These are phyloP conservation scores for Antheraea assamensis DNA, from an alignment of 2,888 invertebrate genomes.

Conservation along the genomic window DNA sequence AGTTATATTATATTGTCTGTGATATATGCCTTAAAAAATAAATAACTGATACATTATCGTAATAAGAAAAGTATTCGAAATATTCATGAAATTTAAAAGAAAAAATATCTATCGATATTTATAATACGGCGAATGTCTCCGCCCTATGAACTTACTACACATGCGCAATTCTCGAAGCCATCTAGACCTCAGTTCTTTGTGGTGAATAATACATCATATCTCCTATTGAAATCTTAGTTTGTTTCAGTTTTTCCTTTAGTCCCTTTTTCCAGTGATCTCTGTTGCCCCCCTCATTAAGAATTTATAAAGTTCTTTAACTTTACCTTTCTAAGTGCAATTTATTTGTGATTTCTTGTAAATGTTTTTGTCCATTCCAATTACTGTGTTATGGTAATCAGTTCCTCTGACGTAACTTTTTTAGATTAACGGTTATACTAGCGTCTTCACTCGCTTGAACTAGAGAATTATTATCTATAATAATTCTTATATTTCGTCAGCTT, in stretches of 20 bases:
- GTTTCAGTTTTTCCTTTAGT: constrained; percentile 28
- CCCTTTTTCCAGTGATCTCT: constrained; percentile 18
- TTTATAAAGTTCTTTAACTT: not conserved
- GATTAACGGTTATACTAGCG: no score
- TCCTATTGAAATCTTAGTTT: constrained; percentile 24
- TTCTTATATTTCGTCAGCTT: no score
- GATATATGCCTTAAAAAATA: no score
- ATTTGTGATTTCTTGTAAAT: not conserved
- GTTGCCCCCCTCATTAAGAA: not conserved
- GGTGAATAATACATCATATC: constrained; percentile 59
- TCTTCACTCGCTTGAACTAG: no score
- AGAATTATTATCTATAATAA: no score
- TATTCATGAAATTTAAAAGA: no score
- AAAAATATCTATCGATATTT: constrained; percentile 27
- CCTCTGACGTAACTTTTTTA: no score
- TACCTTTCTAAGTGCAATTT: not conserved
- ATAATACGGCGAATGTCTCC: not conserved
- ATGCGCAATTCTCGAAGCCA: constrained; percentile 55
- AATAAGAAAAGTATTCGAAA: no score
- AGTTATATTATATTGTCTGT: no score
- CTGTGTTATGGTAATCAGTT: no score
- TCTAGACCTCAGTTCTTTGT: constrained; percentile 44
- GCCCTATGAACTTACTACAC: constrained; percentile 54
- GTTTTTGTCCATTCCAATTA: no score
- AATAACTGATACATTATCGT: no score